Conservation (phyloP, 2,113 vertebrate genomes). For the Meleagris gallopavo region DNA sequence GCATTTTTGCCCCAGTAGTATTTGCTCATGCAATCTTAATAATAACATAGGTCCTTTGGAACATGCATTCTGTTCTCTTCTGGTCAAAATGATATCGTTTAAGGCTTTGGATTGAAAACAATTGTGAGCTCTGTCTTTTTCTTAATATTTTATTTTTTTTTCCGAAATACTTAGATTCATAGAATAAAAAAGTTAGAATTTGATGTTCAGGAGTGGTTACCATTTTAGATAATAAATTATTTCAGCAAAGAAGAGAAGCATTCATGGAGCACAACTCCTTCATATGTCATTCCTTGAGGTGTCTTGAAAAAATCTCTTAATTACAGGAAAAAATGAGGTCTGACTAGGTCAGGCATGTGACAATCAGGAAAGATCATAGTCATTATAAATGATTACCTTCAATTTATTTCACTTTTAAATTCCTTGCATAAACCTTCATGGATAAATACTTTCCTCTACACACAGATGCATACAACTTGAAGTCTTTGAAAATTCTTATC, state of each 20-base stretch:
- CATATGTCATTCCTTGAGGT: background rate
- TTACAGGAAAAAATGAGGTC: background rate
- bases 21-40: background rate
- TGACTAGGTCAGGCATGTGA: background rate
- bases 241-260: background rate
- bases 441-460: background rate
- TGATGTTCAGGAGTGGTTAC: background rate
- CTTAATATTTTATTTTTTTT: background rate
- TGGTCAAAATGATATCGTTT: rapidly evolving
- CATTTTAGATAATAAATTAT: background rate
- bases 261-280: background rate
- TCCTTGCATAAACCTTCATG: background rate
- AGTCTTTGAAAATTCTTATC: background rate
- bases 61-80: background rate
- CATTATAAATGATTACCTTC: background rate
- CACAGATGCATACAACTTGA: background rate
- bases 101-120: background rate
- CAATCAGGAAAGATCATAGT: background rate
- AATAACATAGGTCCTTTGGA: background rate
- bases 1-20: background rate
- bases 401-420: background rate
- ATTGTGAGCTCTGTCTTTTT: background rate
- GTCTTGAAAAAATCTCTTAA: background rate
- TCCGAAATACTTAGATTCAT: background rate
- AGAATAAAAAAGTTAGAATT: background rate